These are phyloP conservation scores for Xestia ashworthii DNA, from an alignment of 2,888 invertebrate species.

Conservation along the genomic window DNA sequence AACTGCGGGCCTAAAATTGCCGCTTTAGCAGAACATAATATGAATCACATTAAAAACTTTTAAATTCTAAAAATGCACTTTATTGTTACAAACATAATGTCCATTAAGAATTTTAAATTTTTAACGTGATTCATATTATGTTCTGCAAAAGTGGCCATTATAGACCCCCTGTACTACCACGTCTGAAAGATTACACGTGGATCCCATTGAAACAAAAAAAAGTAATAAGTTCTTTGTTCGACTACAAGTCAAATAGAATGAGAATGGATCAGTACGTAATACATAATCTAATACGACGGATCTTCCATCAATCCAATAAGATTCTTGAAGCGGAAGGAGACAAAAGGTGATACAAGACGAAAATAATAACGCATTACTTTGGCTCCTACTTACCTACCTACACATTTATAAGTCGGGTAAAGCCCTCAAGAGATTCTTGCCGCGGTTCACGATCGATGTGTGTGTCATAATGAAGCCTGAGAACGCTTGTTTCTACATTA, in stretches of 20 bases:
- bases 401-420: constrained; percentile 40
- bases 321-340: constrained; percentile 39
- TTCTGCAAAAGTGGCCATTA: not conserved
- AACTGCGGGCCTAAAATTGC: no score
- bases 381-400: constrained; percentile 6
- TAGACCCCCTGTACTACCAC: not conserved
- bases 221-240: constrained; percentile 18
- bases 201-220: constrained; percentile 35
- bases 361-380: constrained; percentile 50
- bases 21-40: no score
- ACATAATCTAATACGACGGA: constrained; percentile 52
- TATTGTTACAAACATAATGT: no score
- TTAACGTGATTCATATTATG: no score
- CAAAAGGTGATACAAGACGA: constrained; percentile 43
- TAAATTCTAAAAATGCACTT: no score
- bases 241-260: constrained; percentile 24
- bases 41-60: no score
- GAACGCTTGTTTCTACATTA: constrained; percentile 17
- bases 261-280: constrained; percentile 17
- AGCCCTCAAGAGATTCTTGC: constrained; percentile 33
- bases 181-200: constrained; percentile 10
- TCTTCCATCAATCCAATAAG: constrained; percentile 50
- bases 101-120: no score
- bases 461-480: constrained; percentile 27
- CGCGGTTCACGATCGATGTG: constrained; percentile 36